Conservation (phyloP, 92 coral and sea anemone species). For the Palythoa heliodiscus region DNA sequence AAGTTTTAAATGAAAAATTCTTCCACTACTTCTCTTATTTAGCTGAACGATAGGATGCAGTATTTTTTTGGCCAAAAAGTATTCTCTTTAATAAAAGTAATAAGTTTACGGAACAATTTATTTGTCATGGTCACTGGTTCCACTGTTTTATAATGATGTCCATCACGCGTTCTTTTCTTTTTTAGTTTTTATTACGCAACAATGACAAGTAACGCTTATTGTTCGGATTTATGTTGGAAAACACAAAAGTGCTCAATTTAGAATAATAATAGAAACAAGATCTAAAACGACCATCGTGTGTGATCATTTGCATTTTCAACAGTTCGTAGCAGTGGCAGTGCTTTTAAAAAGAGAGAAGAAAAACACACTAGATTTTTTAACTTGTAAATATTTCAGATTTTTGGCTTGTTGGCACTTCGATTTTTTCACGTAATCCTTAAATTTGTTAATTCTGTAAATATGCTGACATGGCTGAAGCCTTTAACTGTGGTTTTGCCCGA, state of each 20-base stretch:
- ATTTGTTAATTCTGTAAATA: not conserved
- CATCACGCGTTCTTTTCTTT: constrained; percentile 10
- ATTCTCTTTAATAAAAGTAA: no score
- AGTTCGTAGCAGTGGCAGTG: not conserved
- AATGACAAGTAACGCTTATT: constrained; percentile 7
- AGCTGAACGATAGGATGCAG: not conserved
- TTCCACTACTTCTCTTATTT: not conserved
- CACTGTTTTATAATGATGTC: constrained; percentile 16
- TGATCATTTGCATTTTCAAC: constrained; percentile 5
- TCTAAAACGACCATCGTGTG: not conserved
- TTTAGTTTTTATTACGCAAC: not conserved
- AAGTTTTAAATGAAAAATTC: not conserved
- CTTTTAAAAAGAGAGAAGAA: not conserved
- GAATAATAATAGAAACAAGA: constrained; percentile 1
- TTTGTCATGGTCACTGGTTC: constrained; percentile 19
- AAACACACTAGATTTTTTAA: not conserved
- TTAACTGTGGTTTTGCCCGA: constrained; percentile 20
- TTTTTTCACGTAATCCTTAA: not conserved
- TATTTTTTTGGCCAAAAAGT: not conserved
- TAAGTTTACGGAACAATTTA: constrained; percentile 1
- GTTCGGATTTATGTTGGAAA: constrained; percentile 5
- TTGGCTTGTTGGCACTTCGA: not conserved
- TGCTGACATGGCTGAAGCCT: constrained; percentile 14
- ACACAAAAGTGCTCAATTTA: not conserved
- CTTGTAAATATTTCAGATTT: not conserved